A percentile compares a stretch with the other conserved stretches of the same genome.
phyloP scores from a whole-genome alignment of 2,113 vertebrate genomes.

The Ovis canadensis region DNA sequence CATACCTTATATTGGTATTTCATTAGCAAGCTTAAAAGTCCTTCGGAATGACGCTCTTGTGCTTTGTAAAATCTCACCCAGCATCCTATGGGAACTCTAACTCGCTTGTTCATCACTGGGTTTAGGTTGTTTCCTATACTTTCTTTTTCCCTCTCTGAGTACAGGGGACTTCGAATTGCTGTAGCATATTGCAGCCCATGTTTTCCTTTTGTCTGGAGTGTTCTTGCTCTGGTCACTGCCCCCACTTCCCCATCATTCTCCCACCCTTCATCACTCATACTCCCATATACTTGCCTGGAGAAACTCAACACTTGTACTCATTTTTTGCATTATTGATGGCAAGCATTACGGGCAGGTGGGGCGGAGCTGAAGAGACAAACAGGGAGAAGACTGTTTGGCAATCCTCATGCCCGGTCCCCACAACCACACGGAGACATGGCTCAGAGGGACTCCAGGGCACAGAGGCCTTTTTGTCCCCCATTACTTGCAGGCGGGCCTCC shows the following conservation, averaged over 20 bases:
- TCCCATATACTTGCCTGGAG: not conserved
- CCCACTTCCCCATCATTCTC: accelerated
- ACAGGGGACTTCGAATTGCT: not conserved
- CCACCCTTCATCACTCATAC: not conserved
- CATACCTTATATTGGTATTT: conserved; percentile 4
- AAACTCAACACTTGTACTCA: no score
- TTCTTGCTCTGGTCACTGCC: not conserved
- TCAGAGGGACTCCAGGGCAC: not conserved
- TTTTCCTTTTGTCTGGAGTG: not conserved
- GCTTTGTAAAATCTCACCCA: not conserved
- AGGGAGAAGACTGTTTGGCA: no score
- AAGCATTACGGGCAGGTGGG: not conserved
- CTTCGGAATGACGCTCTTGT: not conserved
- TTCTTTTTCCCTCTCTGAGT: not conserved
- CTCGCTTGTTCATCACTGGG: not conserved
- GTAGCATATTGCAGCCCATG: accelerated
- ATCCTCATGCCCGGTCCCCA: no score
- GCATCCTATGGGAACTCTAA: not conserved
- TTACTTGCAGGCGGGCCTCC: not conserved
- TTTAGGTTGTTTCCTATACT: not conserved
- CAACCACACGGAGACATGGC: no score
- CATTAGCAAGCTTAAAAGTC: conserved; percentile 11
- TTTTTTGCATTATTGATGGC: not conserved
- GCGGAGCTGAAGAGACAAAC: no score
- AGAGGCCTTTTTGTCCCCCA: not conserved